A percentile compares a stretch with the other conserved stretches of the same genome.
Conservation (phyloP, 2,797 vertebrate genomes). For the Leptatherina wallacei region DNA sequence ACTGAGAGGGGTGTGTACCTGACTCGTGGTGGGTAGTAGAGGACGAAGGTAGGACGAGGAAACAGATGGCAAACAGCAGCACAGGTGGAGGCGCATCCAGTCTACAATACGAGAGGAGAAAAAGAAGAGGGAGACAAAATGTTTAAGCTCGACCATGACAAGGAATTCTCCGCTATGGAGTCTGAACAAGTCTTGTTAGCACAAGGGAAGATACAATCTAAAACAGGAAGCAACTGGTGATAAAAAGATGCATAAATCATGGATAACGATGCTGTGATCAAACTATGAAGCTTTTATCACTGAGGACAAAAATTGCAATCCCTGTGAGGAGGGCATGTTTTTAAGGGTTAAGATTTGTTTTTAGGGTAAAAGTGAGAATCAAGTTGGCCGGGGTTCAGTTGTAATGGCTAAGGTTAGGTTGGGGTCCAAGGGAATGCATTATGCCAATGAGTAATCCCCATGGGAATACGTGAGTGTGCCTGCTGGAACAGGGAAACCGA, state of each 20-base stretch:
- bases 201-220: neutral
- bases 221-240: too few relatives aligned
- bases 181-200: neutral
- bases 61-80: conserved; percentile 78
- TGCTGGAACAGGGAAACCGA: conserved; percentile 18
- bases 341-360: too few relatives aligned
- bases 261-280: neutral
- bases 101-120: conserved; percentile 52
- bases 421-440: neutral
- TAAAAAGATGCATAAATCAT: neutral
- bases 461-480: conserved; percentile 15
- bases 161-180: conserved; percentile 3
- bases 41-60: conserved; percentile 70
- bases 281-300: neutral
- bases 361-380: neutral
- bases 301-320: neutral
- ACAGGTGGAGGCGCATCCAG: conserved; percentile 53
- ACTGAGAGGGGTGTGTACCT: conserved; percentile 61
- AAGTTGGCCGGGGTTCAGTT: neutral
- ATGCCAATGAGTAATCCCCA: conserved; percentile 3
- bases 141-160: neutral
- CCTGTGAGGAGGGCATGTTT: neutral
- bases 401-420: neutral
- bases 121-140: neutral
- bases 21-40: conserved; percentile 63